Conservation (phyloP, 2,888 invertebrate genomes). For the Tupiocoris notatus region DNA sequence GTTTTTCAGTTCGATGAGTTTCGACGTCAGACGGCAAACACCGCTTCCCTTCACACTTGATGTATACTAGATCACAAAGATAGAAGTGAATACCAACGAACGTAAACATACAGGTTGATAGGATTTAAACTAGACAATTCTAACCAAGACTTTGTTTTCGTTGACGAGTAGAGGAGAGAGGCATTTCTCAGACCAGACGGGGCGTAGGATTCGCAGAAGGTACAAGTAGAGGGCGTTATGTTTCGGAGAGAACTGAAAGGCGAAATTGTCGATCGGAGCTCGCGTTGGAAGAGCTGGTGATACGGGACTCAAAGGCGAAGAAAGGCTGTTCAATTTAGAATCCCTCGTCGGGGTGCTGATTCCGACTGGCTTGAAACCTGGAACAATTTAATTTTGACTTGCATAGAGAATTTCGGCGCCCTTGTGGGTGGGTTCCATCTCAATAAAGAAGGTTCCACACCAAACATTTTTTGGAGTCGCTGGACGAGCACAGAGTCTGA, state of each 20-base stretch:
- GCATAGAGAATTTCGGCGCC: no score
- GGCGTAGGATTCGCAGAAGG: conserved; percentile 80
- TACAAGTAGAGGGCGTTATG: conserved; percentile 93
- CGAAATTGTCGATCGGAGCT: conserved; percentile 45
- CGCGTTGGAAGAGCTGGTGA: conserved; percentile 23
- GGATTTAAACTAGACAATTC: no score
- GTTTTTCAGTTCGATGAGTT: conserved; percentile 69
- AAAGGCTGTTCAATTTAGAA: conserved; percentile 1
- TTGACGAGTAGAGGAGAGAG: conserved; percentile 32
- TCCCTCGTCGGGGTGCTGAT: conserved; percentile 50
- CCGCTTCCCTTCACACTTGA: conserved; percentile 65
- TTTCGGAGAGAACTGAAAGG: conserved; percentile 66
- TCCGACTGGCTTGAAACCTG: conserved; percentile 49
- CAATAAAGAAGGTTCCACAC: no score
- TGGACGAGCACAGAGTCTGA: no score
- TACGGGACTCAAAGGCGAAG: not conserved
- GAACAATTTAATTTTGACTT: no score
- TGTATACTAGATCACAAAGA: conserved; percentile 28
- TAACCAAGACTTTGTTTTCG: conserved; percentile 60
- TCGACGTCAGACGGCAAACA: conserved; percentile 69
- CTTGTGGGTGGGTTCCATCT: no score
- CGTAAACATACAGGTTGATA: no score
- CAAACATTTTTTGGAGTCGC: no score
- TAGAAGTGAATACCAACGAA: no score
- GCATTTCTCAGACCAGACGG: conserved; percentile 83